Evolutionary conservation across 2,888 invertebrate genomes (phyloP).

Genomic region (Rhingia campestris): DNA sequence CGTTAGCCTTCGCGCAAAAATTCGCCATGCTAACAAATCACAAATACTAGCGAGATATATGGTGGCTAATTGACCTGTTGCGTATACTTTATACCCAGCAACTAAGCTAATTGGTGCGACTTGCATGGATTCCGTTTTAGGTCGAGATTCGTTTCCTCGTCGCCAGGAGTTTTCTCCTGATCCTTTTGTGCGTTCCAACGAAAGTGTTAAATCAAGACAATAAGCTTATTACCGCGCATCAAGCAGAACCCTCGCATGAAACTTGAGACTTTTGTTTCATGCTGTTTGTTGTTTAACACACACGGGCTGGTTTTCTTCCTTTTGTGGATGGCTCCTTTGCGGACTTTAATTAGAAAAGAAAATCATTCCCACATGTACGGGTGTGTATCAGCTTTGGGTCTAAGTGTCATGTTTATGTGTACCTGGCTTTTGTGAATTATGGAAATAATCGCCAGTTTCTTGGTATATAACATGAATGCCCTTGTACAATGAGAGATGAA

Average conservation of each 20-base stretch:
- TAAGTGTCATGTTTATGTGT: slow-evolving; percentile 67
- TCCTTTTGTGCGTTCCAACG: slow-evolving; percentile 46
- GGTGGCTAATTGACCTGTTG: slow-evolving; percentile 70
- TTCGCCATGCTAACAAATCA: slow-evolving; percentile 63
- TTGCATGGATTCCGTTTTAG: slow-evolving; percentile 49
- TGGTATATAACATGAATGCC: slow-evolving; percentile 32
- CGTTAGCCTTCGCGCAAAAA: slow-evolving; percentile 25
- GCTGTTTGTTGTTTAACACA: slow-evolving; percentile 52
- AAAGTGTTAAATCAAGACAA: slow-evolving; percentile 73
- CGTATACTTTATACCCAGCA: slow-evolving; percentile 48
- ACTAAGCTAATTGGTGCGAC: slow-evolving; percentile 69
- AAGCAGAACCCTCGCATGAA: slow-evolving; percentile 39
- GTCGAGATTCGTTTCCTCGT: slow-evolving; percentile 8
- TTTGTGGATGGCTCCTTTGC: slow-evolving; percentile 32
- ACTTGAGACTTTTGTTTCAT: slow-evolving; percentile 66
- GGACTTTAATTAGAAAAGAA: slow-evolving; percentile 68
- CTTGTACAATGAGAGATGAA: slow-evolving; percentile 19
- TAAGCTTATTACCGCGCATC: slow-evolving; percentile 66
- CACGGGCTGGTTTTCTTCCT: slow-evolving; percentile 25
- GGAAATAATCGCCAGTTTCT: slow-evolving; percentile 64
- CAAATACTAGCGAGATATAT: slow-evolving; percentile 58
- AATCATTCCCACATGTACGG: slow-evolving; percentile 42
- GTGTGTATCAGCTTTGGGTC: slow-evolving; percentile 40
- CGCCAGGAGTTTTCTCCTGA: slow-evolving; percentile 1
- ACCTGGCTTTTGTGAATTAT: slow-evolving; percentile 71